Base-by-base conservation (phyloP, 2,113 vertebrate species). In the Tragelaphus strepsiceros region DNA sequence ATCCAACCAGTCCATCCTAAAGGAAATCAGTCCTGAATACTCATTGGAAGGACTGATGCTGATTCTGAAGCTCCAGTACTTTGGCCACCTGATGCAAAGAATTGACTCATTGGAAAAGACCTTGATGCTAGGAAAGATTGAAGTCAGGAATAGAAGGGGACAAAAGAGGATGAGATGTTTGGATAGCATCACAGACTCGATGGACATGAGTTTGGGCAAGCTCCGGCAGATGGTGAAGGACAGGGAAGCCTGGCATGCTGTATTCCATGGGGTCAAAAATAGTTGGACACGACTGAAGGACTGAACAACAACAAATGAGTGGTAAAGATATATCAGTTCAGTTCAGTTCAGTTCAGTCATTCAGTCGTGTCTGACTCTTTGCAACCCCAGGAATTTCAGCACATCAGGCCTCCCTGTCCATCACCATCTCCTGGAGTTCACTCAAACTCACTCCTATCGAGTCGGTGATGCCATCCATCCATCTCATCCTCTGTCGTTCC, bases 341-440 rank as follows among this genome's bases (percentile, higher is more conserved):
- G 59, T 61, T 61, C 59, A 61, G 9, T 59, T 61, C 12, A 61
- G 26, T 61, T 61, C 59, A 61, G 10, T 59, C 2, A 0, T 4
- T 59, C 58, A 26, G 59, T 30, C 2, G 0, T 62, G 13, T 62
- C 59, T 0, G 0, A 62, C 28, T 62, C 6, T 61, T 28, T 62
- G 59, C 5, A 14, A 15, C 13, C 28, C 59, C 59, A 7, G 3
- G 28, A 30, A 62, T 7, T 6, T 1, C 2, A 62, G 59, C 59
- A 61, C 1, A 0, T 13, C 59, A 61, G 59, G 59, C 26, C 59
- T 61, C 59, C 5, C 59, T 61, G 26, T 61, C 12, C 59, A 61
- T 61, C 26, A 61, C 26, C 59, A 61, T 0, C 26, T 61, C 59
- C 2, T 0, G 1, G 59, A 61, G 13, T 61, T 61, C 59, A 61